phyloP scores from a whole-genome alignment of 2,797 vertebrate genomes.

The Tarsius wallacei region DNA sequence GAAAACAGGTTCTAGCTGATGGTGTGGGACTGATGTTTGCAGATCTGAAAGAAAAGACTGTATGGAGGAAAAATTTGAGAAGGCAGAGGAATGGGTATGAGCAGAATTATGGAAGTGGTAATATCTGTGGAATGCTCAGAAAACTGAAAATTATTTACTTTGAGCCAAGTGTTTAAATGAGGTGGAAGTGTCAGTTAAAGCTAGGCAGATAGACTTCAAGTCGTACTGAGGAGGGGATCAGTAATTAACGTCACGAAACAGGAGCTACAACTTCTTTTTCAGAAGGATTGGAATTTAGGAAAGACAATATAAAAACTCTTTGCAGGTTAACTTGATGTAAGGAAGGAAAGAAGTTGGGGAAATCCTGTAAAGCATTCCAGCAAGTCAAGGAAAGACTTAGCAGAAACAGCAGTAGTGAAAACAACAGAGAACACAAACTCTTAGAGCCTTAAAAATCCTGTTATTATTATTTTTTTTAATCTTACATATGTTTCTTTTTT shows the following conservation, averaged over 20 bases:
- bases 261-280: not conserved
- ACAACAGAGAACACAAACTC: not conserved
- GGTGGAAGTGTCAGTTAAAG: not conserved
- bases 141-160: conserved; percentile 14
- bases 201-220: not conserved
- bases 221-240: not conserved
- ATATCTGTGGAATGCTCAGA: not conserved
- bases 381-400: not conserved
- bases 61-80: not conserved
- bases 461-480: not conserved
- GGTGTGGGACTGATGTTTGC: not conserved
- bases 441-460: not conserved
- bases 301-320: not conserved
- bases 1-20: not conserved
- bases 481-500: not conserved
- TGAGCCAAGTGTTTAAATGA: not conserved
- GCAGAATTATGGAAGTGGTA: not conserved
- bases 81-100: not conserved
- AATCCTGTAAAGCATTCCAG: not conserved
- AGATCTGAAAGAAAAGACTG: not conserved
- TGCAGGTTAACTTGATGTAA: not conserved
- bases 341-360: not conserved
- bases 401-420: not conserved
- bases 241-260: not conserved
- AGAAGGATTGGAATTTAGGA: not conserved